Base-by-base conservation (phyloP, 2,888 invertebrate species). In the Biston stratarius region DNA sequence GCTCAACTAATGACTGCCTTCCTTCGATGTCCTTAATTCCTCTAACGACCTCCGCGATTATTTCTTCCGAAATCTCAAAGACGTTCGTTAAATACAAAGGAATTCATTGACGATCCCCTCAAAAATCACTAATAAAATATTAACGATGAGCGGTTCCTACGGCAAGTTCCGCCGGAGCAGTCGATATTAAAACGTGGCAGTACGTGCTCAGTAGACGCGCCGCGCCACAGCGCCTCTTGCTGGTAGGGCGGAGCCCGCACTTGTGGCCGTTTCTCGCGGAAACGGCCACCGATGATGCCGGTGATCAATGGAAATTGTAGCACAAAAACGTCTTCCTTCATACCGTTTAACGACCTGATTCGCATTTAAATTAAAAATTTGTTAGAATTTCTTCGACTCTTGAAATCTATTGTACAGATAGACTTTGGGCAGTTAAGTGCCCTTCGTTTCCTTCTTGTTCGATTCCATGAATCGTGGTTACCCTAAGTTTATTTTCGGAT, bases 271-370 rank as follows among this genome's bases (percentile, higher is more conserved):
- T 81, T 83, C 80, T 76, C 80, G 79, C 81, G 86, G 83, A 83
- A 83, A 77, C 81, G 80, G 79, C 80, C 80, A 77, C 79, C 79
- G 69, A 77, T 45, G 57, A 60, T 75, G 74, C 78, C 77, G 77
- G 77, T 76, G 83, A 82, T 79, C 76, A 76, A 82, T 81, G 76
- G 83, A 89, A 89, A 86, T 83, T 82, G 86, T 88, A 89, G 92
- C 94, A 93, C 94, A 93, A 94, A 92, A 90, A 93, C 85, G 94
- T 94, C 93, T 94, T 94, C 94, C 94, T 93, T 92, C 92, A 89
- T 87, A 92, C 91, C 85, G 90, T 91, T 91, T 84, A 90, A 90
- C 88, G 86, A 93, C 87, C 89, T 92, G 89, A 83, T 87, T 91
- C 90, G 88, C 88, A 86, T 88, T 87, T 86, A 87, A 90, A 90